phyloP scores from a whole-genome alignment of 1,140 invertebrate genomes.

The Cepaea nemoralis region DNA sequence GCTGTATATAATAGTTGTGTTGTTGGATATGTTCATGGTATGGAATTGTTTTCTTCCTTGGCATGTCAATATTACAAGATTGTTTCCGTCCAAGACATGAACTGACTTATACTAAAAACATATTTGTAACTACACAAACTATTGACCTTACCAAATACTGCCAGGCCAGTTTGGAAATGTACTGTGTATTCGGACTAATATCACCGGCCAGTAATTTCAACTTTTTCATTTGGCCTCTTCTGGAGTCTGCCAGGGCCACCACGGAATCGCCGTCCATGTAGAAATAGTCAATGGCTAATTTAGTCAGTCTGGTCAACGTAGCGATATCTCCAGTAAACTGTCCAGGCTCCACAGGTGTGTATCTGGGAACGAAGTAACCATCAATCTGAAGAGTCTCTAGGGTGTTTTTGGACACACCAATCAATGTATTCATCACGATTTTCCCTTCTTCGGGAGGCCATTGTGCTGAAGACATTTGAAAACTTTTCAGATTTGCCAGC shows the following conservation, averaged over 20 bases:
- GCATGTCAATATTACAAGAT: too few species aligned
- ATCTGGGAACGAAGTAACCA: background rate
- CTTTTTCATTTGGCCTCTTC: background rate
- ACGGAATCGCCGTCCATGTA: background rate
- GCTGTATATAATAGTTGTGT: too few species aligned
- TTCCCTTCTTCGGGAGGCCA: constrained; percentile 13
- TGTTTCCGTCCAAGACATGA: too few species aligned
- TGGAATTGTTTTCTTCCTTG: too few species aligned
- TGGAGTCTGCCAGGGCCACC: constrained; percentile 2
- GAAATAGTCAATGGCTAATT: constrained; percentile 18
- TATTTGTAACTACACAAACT: too few species aligned
- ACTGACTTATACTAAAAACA: too few species aligned
- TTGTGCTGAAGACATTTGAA: constrained; percentile 15
- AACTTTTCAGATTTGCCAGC: background rate
- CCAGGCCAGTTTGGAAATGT: background rate
- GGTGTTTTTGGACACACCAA: background rate
- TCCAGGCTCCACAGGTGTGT: background rate
- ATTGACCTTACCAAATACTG: background rate
- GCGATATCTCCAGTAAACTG: background rate
- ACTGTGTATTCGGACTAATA: background rate
- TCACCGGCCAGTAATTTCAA: background rate
- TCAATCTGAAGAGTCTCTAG: constrained; percentile 15
- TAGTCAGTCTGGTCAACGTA: background rate
- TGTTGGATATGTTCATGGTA: too few species aligned
- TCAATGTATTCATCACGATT: background rate